These are phyloP conservation scores for Drosophila pandora DNA, from an alignment of 1,140 invertebrate species.

Conservation along the genomic window DNA sequence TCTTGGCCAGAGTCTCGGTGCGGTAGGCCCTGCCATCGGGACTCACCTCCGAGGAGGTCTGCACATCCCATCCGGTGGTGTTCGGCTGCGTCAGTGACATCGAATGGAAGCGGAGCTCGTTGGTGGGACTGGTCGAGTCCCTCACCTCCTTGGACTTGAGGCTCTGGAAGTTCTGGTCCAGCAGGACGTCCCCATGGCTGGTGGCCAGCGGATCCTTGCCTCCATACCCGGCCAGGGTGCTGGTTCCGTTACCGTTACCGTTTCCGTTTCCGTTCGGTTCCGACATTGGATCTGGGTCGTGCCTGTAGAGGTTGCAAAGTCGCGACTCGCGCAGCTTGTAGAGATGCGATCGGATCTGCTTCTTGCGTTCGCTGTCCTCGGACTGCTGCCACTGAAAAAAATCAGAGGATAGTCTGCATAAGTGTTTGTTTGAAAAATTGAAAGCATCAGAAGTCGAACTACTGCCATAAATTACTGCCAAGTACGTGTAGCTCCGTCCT, in stretches of 20 bases:
- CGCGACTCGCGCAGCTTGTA: conserved; percentile 91
- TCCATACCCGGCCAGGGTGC: conserved; percentile 55
- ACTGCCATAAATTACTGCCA: neutral
- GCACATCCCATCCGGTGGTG: conserved; percentile 84
- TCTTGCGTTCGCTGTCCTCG: conserved; percentile 92
- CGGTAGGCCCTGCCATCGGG: conserved; percentile 84
- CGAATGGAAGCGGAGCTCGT: conserved; percentile 83
- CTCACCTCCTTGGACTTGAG: conserved; percentile 91
- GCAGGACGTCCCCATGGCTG: conserved; percentile 88
- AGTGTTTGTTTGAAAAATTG: neutral
- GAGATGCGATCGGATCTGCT: conserved; percentile 93
- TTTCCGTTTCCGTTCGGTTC: conserved; percentile 79
- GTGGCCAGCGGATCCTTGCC: conserved; percentile 81
- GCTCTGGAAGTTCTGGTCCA: conserved; percentile 89
- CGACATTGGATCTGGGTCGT: conserved; percentile 60
- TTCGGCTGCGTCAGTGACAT: conserved; percentile 73
- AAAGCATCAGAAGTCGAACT: neutral
- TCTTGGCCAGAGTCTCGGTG: conserved; percentile 74
- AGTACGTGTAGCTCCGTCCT: conserved; percentile 44
- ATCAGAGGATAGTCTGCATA: neutral
- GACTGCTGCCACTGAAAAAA: conserved; percentile 91
- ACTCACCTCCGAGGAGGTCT: conserved; percentile 83
- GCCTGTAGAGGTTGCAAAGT: conserved; percentile 88
- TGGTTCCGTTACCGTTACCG: conserved; percentile 23
- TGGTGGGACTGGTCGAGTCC: conserved; percentile 89